phyloP scores from a whole-genome alignment of 2,888 invertebrate species.

The Augochlorella aurata region DNA sequence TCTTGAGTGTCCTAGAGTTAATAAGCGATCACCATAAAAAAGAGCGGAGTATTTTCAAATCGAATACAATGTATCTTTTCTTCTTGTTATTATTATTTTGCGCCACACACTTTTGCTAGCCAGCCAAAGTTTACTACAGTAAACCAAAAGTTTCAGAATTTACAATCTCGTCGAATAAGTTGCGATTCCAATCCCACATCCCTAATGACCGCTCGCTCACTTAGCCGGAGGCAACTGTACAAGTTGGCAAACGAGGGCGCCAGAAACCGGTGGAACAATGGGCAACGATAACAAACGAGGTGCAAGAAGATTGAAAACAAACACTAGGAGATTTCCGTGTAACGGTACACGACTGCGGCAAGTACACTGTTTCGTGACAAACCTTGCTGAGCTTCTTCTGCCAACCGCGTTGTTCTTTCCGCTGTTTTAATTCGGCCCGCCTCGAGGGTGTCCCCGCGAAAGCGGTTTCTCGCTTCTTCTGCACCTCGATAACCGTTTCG shows the following conservation, averaged over 20 bases:
- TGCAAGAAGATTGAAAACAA: constrained; percentile 54
- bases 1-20: no score
- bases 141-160: not conserved
- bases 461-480: constrained; percentile 18
- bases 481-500: not conserved
- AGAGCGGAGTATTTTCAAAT: no score
- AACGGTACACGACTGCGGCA: constrained; percentile 49
- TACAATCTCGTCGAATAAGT: not conserved
- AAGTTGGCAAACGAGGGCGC: constrained; percentile 5
- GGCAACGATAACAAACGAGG: constrained; percentile 44
- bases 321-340: constrained; percentile 52
- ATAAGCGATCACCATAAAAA: no score
- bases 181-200: not conserved
- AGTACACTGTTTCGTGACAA: constrained; percentile 54
- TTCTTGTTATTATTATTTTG: no score
- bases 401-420: constrained; percentile 31
- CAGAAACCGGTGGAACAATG: constrained; percentile 46
- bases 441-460: constrained; percentile 7
- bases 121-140: no score
- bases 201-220: not conserved
- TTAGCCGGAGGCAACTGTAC: not conserved
- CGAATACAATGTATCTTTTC: no score
- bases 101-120: no score
- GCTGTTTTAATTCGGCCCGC: constrained; percentile 38
- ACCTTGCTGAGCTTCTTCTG: constrained; percentile 29